Base-by-base conservation (phyloP, 2,113 vertebrate species). In the Hypomesus transpacificus region DNA sequence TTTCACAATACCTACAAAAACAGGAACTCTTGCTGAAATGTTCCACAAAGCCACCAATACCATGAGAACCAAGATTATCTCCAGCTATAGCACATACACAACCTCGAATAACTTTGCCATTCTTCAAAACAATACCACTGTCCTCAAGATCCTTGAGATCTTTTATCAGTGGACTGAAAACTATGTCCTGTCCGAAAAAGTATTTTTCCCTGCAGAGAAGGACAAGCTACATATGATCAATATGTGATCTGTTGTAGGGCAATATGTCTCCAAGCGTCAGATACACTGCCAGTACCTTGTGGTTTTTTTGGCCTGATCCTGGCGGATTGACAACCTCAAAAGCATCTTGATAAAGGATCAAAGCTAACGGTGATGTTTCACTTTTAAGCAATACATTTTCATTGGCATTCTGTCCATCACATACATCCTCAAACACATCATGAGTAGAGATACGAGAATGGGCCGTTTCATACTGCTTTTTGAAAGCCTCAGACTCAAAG, bases 1-100 rank as follows among this genome's bases (percentile, higher is more conserved):
- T 74, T 16, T 83, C 63, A 83, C 71, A 81, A 18, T 73, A 83
- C 69, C 74, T 13, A 3, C 80, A 83, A 7, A 78, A 75, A 26
- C 70, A 24, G 1, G 0, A 11, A 34, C 64, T 74, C 21, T 4
- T 14, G 51, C 83, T 80, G 66, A 85, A 67, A 74, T 76, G 78
- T 34, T 74, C 70, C 60, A 68, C 14, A 72, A 79, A 85, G 14
- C 77, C 80, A 3, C 75, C 75, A 54, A 76, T 72, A 24, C n/a
- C 26, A 20, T 75, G 75, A 34, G 78, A 81, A 0, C 74, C 70
- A 1, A 79, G 7, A 57, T 80, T 84, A 34, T 80, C 69, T 4
- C 84, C 83, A 16, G 68, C 22, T 62, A 79, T 83, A 13, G 76
- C 74, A 39, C 18, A 39, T 39, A 85, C 6, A 17, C 52, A 52